Percentiles rank a stretch among this genome's conserved stretches.
These are phyloP conservation scores for Epinotia brunnichana DNA, from an alignment of 2,888 invertebrate genomes.

Conservation along the genomic window DNA sequence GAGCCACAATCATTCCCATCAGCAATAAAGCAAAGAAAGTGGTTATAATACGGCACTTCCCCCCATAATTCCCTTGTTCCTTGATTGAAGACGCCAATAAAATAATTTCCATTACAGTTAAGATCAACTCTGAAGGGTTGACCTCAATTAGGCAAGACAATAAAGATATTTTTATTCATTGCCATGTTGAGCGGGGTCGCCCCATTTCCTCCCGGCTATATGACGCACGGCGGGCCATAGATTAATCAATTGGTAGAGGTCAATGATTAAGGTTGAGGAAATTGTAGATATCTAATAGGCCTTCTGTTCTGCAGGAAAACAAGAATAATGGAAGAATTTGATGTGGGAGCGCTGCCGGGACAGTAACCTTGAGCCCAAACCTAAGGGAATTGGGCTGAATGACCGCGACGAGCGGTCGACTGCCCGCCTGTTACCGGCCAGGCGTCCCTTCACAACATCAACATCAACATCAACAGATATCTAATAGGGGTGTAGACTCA, in stretches of 20 bases:
- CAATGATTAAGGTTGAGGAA: not conserved
- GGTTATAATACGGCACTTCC: slow-evolving; percentile 3
- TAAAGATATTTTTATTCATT: slow-evolving; percentile 40
- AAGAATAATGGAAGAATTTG: too few relatives aligned
- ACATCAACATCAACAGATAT: too few relatives aligned
- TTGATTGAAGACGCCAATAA: slow-evolving; percentile 28
- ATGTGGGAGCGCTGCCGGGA: too few relatives aligned
- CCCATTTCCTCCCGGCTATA: slow-evolving; percentile 26
- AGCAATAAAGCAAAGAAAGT: not conserved
- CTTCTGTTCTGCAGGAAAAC: too few relatives aligned
- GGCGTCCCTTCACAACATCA: too few relatives aligned
- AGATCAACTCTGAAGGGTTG: slow-evolving; percentile 34
- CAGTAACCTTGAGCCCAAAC: too few relatives aligned
- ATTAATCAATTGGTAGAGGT: slow-evolving; percentile 16
- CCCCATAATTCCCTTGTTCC: slow-evolving; percentile 15
- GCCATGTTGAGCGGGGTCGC: slow-evolving; percentile 24
- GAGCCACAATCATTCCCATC: too few relatives aligned
- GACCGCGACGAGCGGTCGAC: too few relatives aligned
- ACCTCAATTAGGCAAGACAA: slow-evolving; percentile 41
- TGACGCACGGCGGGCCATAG: slow-evolving; percentile 32
- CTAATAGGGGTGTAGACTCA: too few relatives aligned
- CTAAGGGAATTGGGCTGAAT: too few relatives aligned
- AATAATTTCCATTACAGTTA: slow-evolving; percentile 35
- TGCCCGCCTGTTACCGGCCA: too few relatives aligned
- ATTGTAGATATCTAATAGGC: too few relatives aligned